Evolutionary conservation across 2,113 vertebrate species (phyloP).

Genomic region (Zapus hudsonius): DNA sequence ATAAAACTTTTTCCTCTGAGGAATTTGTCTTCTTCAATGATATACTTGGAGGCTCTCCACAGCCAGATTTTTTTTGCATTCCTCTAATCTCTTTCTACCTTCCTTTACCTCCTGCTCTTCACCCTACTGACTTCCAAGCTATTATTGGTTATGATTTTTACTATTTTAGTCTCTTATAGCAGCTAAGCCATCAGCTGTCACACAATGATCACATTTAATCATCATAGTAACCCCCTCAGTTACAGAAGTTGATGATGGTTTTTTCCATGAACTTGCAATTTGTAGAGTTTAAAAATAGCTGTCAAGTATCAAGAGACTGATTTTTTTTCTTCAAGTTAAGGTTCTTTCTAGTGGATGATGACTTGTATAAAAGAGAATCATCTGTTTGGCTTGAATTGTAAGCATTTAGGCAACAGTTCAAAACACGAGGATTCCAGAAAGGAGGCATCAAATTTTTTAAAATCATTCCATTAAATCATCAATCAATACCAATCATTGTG

Average conservation of each 20-base stretch:
- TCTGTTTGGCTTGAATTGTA: neutral
- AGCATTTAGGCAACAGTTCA: neutral
- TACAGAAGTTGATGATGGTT: neutral
- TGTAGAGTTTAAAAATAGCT: neutral
- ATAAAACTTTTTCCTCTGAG: neutral
- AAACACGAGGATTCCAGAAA: constrained; percentile 15
- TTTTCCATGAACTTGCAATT: neutral
- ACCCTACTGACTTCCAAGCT: neutral
- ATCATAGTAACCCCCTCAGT: neutral
- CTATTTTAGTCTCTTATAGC: neutral
- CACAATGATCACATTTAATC: neutral
- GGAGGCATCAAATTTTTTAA: neutral
- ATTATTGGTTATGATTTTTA: neutral
- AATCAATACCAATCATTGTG: too few relatives aligned
- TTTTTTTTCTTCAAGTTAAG: neutral
- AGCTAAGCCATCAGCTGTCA: neutral
- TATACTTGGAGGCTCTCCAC: neutral
- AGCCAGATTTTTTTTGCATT: neutral
- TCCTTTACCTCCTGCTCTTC: neutral
- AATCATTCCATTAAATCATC: neutral
- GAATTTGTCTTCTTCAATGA: too few relatives aligned
- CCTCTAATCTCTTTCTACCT: too few relatives aligned
- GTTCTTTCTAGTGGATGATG: neutral
- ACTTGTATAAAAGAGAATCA: neutral
- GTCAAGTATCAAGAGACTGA: neutral